Conservation (phyloP, 2,113 vertebrate species). For the Bettongia penicillata region DNA sequence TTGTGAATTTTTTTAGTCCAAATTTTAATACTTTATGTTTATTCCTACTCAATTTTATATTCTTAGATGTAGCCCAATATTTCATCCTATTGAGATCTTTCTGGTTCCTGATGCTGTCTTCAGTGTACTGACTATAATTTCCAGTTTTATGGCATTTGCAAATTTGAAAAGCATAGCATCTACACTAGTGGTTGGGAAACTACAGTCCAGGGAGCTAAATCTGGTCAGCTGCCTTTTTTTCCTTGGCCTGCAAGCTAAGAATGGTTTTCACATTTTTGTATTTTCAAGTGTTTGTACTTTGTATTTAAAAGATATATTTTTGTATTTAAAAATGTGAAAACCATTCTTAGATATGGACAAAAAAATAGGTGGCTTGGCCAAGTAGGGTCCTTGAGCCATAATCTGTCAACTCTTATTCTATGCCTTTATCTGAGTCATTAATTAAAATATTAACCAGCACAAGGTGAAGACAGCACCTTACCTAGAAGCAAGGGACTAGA, state of each 20-base stretch:
- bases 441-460: not conserved
- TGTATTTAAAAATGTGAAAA: not conserved
- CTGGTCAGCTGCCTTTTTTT: not conserved
- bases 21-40: not conserved
- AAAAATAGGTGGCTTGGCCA: not conserved
- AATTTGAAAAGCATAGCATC: not conserved
- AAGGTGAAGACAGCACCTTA: no score
- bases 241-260: not conserved
- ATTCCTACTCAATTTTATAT: not conserved
- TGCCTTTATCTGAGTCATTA: not conserved
- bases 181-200: not conserved
- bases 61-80: not conserved
- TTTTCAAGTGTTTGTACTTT: not conserved
- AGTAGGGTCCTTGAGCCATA: not conserved
- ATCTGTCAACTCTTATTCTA: not conserved
- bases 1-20: not conserved
- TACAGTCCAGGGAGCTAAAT: not conserved
- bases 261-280: not conserved
- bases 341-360: not conserved
- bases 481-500: not conserved
- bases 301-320: not conserved
- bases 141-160: not conserved
- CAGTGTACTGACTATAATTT: not conserved
- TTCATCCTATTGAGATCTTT: not conserved
- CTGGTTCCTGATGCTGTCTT: not conserved